Evolutionary conservation across 2,797 vertebrate genomes (phyloP), one percentile per base, ranked within the genome.

Genomic region (Gymnothorax javanicus): DNA sequence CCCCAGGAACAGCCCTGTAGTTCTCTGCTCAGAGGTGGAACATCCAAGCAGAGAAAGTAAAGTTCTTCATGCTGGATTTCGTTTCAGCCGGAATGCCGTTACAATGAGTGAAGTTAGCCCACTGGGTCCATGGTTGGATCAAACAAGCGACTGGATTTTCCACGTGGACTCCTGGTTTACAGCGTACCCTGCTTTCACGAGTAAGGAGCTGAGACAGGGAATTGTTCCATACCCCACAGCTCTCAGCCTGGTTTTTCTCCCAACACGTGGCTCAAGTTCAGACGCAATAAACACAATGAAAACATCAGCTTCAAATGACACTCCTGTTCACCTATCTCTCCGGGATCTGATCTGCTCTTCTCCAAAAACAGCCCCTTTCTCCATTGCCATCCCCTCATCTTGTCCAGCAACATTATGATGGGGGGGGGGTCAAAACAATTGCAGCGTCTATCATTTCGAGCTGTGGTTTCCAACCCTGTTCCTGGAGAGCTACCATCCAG

Each of bases 271-370:
- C 88, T 59, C 84, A 90, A 87, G 43, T 33, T 87, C 88, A 89
- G 89, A 89, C 57, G 81, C 85, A 82, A 71, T 67, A 60, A 86
- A 86, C 62, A 57, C 89, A 83, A 81, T 88, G 89, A 87, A 91
- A 86, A 91, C 89, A 92, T 91, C 91, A 88, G 91, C 92, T 88
- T 85, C 9, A 83, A 89, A 88, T 91, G 89, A 88, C 90, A 91
- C 89, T 93, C 89, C 89, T 91, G 50, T 88, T 87, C 90, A 88
- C 90, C 93, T 81, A 89, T 83, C 89, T 87, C 90, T 91, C 91
- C 89, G 90, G 86, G 25, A 58, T 84, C 87, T 84, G 90, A 89
- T 43, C 59, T 57, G 64, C 89, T 90, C 86, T n/a, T n/a, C n/a
- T n/a, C 83, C 90, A 79, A 64, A 71, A 71, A 84, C 79, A 85